Percentiles rank a stretch among this genome's conserved stretches.
phyloP scores from a whole-genome alignment of 2,797 vertebrate species.

The Micrastur ruficollis region DNA sequence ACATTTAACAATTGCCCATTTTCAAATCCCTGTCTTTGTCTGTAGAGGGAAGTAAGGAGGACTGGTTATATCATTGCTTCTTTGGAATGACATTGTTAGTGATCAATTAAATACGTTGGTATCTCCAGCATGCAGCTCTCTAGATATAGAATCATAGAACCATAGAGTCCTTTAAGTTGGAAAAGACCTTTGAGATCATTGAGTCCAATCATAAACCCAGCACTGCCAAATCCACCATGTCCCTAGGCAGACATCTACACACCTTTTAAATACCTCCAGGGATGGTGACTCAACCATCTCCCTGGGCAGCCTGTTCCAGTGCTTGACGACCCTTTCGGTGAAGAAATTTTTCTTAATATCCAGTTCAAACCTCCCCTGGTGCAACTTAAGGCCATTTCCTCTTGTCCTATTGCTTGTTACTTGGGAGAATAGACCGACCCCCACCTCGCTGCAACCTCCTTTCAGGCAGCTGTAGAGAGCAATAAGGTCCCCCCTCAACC shows the following conservation, averaged over 20 bases:
- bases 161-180: neutral
- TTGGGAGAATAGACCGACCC: too few species aligned
- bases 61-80: rapidly evolving
- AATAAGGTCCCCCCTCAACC: too few species aligned
- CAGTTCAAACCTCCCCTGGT: neutral
- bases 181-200: too few species aligned
- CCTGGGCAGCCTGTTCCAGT: neutral
- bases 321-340: neutral
- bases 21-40: neutral
- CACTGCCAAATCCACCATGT: too few species aligned
- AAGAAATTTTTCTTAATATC: neutral
- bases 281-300: too few species aligned
- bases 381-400: too few species aligned
- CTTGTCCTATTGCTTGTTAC: too few species aligned
- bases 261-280: neutral
- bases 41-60: neutral
- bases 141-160: neutral
- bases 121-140: neutral
- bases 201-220: too few species aligned
- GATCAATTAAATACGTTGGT: neutral
- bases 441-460: too few species aligned
- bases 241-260: too few species aligned
- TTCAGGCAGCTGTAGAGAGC: too few species aligned
- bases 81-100: neutral
- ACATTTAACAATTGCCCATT: neutral